Evolutionary conservation across 2,113 vertebrate species (phyloP), one percentile per base, ranked within the genome.

Genomic region (Terrapene triunguis): DNA sequence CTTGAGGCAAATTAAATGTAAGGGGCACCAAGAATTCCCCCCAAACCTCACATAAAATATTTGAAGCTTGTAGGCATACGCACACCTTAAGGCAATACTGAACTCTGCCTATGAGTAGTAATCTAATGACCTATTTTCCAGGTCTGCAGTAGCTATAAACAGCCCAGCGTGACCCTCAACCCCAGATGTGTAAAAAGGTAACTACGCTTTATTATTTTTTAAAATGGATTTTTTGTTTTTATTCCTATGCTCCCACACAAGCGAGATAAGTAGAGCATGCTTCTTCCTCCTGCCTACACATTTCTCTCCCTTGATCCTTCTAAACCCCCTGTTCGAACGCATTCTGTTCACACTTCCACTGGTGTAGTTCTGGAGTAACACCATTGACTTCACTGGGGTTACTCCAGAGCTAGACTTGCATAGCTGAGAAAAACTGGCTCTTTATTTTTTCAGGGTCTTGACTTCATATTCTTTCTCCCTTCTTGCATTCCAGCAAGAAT

Each of bases 1-100:
- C 47, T 24, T 92, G 85, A 87, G 92, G 74, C 86, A 84, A 96
- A 96, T 96, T 97, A 98, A 98, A 97, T 95, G 97, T 96, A 97
- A 79, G 88, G 95, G 94, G 62, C 92, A 96, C 62, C 72, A 98
- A 80, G 96, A 97, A 98, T 97, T 97, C 94, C 88, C 94, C 93
- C 96, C 69, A n/a, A 69, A 92, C 85, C 97, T 91, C 91, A 96
- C 87, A 94, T 57, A 80, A 97, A 96, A 96, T 89, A 94, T 85
- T 94, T 96, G 92, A 96, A 97, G 92, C 97, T 93, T 96, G 87
- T 79, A 95, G 85, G 90, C 94, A 93, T 84, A 93, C 89, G 96
- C 74, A 89, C 72, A 94, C 95, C 85, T 65, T 90, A 94, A 95
- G 90, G 89, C 85, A 89, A 97, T 69, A 91, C 93, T 0, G 65